phyloP scores from a whole-genome alignment of 2,797 vertebrate genomes.

The Cottoperca gobio region DNA sequence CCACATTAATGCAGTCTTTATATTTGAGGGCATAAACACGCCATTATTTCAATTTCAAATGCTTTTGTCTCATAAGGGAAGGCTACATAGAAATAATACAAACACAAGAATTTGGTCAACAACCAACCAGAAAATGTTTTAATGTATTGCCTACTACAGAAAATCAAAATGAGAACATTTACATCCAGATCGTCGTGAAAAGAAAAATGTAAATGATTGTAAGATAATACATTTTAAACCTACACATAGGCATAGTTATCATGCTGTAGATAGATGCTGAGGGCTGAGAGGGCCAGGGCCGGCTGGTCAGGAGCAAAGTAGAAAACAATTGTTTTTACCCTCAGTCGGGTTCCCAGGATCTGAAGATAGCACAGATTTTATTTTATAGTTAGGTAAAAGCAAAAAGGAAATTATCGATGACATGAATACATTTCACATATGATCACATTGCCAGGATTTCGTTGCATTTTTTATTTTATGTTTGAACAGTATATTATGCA shows the following conservation, averaged over 20 bases:
- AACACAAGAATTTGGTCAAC: not conserved
- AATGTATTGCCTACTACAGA: not conserved
- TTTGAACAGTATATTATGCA: not conserved
- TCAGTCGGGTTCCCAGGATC: conserved; percentile 40
- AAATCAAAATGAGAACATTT: conserved; percentile 12
- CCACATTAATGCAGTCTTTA: conserved; percentile 48
- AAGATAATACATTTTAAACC: conserved; percentile 17
- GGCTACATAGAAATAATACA: not conserved
- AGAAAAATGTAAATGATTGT: conserved; percentile 8
- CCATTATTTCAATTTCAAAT: conserved; percentile 34
- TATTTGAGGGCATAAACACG: conserved; percentile 33
- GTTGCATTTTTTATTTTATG: not conserved
- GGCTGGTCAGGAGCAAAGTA: conserved; percentile 22
- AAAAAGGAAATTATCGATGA: conserved; percentile 19
- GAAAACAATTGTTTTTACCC: conserved; percentile 40
- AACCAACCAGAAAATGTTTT: not conserved
- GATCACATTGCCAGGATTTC: not conserved
- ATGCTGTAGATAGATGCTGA: conserved; percentile 14
- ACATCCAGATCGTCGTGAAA: not conserved
- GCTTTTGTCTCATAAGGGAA: not conserved
- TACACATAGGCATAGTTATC: conserved; percentile 39
- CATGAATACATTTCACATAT: not conserved
- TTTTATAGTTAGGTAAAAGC: conserved; percentile 19
- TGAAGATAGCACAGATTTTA: conserved; percentile 19
- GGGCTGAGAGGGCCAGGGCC: conserved; percentile 16